Base-by-base conservation (phyloP, 2,113 vertebrate genomes). In the Xiphophorus hellerii region DNA sequence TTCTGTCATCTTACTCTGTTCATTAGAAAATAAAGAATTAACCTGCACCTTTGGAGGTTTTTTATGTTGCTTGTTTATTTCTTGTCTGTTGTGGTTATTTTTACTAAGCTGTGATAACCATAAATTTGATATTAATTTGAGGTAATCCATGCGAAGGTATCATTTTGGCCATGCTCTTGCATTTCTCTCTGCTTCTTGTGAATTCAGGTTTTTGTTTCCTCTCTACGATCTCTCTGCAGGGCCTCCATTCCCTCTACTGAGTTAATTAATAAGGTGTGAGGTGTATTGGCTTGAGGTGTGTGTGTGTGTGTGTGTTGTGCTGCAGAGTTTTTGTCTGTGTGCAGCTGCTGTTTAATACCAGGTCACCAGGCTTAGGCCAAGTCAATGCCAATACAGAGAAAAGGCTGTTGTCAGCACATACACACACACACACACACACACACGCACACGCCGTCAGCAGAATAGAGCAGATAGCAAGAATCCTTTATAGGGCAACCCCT, bases 211-310 rank as follows among this genome's bases (percentile, higher is more conserved):
- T 54, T 54, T 54, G 7, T 54, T 20, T 80, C 85, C 86, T 80
- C 81, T 84, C 83, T 71, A 66, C 86, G 65, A 39, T 44, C 10
- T 73, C 65, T 69, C 74, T 77, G 78, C 70, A 75, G 82, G 73
- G 69, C 48, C 33, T 74, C 69, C 70, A 63, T 78, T 70, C 69
- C 71, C 66, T 68, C 89, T 68, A 83, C 87, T 78, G 80, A 89
- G 90, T 87, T 92, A 89, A 93, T 93, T 93, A 93, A 93, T 77
- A 67, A 85, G 82, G 83, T 90, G 87, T 85, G 80, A 62, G 85
- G 51, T 76, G 78, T 76, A 60, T 66, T 29, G 22, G 51, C 71
- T 71, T 33, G 51, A 33, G 29, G 44, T 17, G 44, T 48, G 44
- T 44, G 42, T 44, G 42, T 44, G 42, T 27, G 37, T 39, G 37